These are phyloP conservation scores for Parnassius mnemosyne DNA, from an alignment of 2,888 invertebrate species.

Conservation along the genomic window DNA sequence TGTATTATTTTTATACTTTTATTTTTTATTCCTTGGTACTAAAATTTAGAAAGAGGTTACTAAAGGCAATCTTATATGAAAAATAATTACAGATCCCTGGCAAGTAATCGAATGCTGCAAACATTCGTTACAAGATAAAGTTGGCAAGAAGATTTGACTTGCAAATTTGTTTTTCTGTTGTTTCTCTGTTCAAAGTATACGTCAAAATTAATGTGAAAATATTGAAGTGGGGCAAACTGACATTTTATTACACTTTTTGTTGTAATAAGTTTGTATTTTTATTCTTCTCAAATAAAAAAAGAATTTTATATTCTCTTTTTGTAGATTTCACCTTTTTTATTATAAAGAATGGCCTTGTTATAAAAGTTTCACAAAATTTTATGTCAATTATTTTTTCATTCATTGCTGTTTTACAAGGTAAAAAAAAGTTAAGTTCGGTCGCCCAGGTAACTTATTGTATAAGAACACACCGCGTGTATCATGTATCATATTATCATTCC, in stretches of 20 bases:
- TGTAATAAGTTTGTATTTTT: constrained; percentile 5
- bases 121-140: constrained; percentile 12
- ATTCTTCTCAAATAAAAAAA: constrained; percentile 1
- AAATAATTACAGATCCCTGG: constrained; percentile 12
- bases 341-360: too few relatives aligned
- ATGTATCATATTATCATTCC: too few relatives aligned
- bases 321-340: neutral
- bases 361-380: too few relatives aligned
- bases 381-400: too few relatives aligned
- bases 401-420: too few relatives aligned
- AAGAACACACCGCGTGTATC: too few relatives aligned
- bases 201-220: constrained; percentile 17
- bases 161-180: constrained; percentile 20
- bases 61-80: constrained; percentile 9
- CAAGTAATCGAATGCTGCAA: constrained; percentile 11
- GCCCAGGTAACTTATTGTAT: too few relatives aligned
- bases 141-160: constrained; percentile 15
- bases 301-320: neutral
- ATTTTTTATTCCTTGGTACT: too few relatives aligned
- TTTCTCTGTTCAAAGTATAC: constrained; percentile 15
- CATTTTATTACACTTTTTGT: constrained; percentile 12
- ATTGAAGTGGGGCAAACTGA: constrained; percentile 15
- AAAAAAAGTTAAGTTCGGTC: too few relatives aligned
- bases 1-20: too few relatives aligned
- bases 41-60: constrained; percentile 1